phyloP scores from a whole-genome alignment of 2,113 vertebrate genomes.

The Tricholaema leucomelas region DNA sequence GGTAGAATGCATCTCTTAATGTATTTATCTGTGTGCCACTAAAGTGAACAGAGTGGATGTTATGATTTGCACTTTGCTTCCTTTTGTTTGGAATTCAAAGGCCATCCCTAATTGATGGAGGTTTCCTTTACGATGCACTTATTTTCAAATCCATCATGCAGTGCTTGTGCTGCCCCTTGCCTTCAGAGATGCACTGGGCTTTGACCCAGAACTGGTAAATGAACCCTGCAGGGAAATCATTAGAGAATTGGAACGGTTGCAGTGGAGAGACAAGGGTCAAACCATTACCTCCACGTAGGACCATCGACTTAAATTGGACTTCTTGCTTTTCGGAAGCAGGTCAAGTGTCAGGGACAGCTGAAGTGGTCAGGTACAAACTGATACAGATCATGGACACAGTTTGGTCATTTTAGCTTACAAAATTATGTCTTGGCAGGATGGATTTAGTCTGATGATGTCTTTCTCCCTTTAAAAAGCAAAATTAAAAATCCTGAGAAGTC shows the following conservation, averaged over 20 bases:
- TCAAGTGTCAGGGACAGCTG: constrained; percentile 48
- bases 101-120: constrained; percentile 60
- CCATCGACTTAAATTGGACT: constrained; percentile 62
- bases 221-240: constrained; percentile 75
- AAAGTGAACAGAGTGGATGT: not conserved
- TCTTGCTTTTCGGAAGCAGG: constrained; percentile 58
- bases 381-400: constrained; percentile 9
- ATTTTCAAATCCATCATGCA: constrained; percentile 57
- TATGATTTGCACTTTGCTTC: constrained; percentile 44
- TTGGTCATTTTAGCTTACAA: constrained; percentile 23
- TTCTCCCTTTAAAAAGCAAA: not conserved
- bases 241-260: constrained; percentile 62
- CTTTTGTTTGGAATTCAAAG: constrained; percentile 63
- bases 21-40: not conserved
- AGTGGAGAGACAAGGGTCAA: constrained; percentile 61
- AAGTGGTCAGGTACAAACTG: not conserved
- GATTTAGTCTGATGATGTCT: not conserved
- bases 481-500: not conserved
- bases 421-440: not conserved
- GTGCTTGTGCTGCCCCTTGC: constrained; percentile 30
- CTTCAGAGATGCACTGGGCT: constrained; percentile 60
- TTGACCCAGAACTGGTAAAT: constrained; percentile 74
- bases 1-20: not conserved
- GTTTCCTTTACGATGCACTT: constrained; percentile 61
- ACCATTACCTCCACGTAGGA: constrained; percentile 60